Evolutionary conservation across 1,140 invertebrate species (phyloP).

Genomic region (Brachionus asplanchnoidis): DNA sequence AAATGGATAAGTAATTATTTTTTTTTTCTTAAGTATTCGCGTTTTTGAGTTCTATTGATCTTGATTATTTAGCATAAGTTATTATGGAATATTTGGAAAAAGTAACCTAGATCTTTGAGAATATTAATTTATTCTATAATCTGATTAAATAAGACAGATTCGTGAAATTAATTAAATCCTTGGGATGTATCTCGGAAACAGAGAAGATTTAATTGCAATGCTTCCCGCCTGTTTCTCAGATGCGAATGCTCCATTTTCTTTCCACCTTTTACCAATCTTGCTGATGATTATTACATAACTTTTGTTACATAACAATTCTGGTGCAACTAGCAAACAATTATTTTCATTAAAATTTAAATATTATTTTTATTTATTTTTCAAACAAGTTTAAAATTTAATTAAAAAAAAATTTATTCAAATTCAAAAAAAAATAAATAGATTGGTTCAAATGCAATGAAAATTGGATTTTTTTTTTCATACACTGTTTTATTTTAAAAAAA

Average conservation of each 20-base stretch:
- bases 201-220: not conserved
- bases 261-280: not conserved
- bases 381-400: too few species aligned
- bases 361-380: too few species aligned
- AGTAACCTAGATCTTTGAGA: not conserved
- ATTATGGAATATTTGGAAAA: not conserved
- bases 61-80: constrained; percentile 15
- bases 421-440: too few species aligned
- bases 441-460: too few species aligned
- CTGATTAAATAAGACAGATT: constrained; percentile 13
- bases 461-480: too few species aligned
- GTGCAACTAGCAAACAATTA: not conserved
- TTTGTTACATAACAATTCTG: not conserved
- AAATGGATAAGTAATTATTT: constrained; percentile 33
- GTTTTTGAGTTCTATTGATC: not conserved
- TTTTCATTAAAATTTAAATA: too few species aligned
- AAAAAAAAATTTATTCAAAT: too few species aligned
- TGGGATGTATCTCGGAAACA: not conserved
- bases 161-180: not conserved
- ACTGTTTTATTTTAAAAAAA: too few species aligned
- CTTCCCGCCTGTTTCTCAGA: not conserved
- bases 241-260: not conserved
- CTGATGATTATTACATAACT: not conserved
- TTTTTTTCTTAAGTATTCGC: not conserved
- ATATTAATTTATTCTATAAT: not conserved